Evolutionary conservation across 2,888 invertebrate genomes (phyloP).

Genomic region (Drosophila eohydei): DNA sequence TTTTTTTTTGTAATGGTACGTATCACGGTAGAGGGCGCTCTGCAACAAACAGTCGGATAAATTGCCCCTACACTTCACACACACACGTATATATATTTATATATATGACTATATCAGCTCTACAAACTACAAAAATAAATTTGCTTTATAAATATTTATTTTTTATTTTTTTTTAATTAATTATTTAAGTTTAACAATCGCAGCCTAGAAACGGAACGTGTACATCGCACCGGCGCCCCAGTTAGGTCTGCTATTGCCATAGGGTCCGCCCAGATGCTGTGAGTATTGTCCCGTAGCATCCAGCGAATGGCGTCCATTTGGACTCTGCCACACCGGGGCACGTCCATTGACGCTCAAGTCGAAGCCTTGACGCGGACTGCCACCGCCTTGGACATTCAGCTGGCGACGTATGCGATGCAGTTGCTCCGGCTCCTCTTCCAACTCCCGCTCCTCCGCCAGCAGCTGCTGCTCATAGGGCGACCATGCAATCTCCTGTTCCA

Average conservation of each 20-base stretch:
- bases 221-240: constrained; percentile 58
- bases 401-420: constrained; percentile 56
- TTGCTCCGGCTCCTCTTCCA: background rate
- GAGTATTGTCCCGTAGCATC: constrained; percentile 75
- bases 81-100: no score
- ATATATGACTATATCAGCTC: no score
- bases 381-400: constrained; percentile 52
- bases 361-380: constrained; percentile 72
- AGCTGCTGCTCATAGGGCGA: background rate
- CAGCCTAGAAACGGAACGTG: constrained; percentile 55
- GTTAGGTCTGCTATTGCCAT: constrained; percentile 78
- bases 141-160: no score
- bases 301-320: constrained; percentile 73
- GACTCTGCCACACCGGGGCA: constrained; percentile 78
- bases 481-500: background rate
- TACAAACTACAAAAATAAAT: no score
- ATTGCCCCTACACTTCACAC: no score
- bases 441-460: background rate
- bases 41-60: no score
- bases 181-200: background rate
- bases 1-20: no score
- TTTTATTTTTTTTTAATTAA: background rate
- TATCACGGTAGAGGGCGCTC: no score
- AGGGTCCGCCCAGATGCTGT: constrained; percentile 83
- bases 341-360: constrained; percentile 67